Conservation (phyloP, 2,888 invertebrate genomes). For the Bruchidius siliquastri region DNA sequence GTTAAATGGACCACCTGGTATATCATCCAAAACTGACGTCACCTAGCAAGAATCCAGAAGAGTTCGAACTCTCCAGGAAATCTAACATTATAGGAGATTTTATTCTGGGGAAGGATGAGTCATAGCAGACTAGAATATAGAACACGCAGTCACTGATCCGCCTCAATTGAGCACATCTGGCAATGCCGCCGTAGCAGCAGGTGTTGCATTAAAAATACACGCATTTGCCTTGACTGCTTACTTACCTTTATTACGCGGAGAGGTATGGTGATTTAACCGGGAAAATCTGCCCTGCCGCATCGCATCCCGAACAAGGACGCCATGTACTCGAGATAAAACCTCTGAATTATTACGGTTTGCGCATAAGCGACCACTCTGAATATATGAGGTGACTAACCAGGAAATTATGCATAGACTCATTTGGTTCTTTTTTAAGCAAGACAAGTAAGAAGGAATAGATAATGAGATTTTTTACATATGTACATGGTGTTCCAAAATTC, state of each 20-base stretch:
- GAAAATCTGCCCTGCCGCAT: not conserved
- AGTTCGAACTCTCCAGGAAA: too few relatives aligned
- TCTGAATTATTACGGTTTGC: not conserved
- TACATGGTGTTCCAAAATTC: too few relatives aligned
- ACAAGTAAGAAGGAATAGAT: not conserved
- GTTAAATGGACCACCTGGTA: too few relatives aligned
- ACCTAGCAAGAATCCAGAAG: too few relatives aligned
- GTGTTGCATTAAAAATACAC: not conserved
- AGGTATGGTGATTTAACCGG: not conserved
- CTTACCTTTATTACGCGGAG: not conserved
- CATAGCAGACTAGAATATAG: too few relatives aligned
- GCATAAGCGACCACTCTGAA: not conserved
- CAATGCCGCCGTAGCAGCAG: not conserved
- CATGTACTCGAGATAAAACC: not conserved
- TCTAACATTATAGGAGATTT: too few relatives aligned
- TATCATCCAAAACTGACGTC: too few relatives aligned
- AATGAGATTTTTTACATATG: too few relatives aligned
- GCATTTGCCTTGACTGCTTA: not conserved
- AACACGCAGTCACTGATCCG: not conserved
- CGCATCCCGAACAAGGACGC: not conserved
- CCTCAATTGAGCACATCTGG: not conserved
- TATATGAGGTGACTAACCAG: not conserved
- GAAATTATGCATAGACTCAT: not conserved
- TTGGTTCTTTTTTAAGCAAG: not conserved
- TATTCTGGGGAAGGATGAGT: too few relatives aligned